Conservation (phyloP, 2,113 vertebrate species). For the Micronycteris hirsuta region DNA sequence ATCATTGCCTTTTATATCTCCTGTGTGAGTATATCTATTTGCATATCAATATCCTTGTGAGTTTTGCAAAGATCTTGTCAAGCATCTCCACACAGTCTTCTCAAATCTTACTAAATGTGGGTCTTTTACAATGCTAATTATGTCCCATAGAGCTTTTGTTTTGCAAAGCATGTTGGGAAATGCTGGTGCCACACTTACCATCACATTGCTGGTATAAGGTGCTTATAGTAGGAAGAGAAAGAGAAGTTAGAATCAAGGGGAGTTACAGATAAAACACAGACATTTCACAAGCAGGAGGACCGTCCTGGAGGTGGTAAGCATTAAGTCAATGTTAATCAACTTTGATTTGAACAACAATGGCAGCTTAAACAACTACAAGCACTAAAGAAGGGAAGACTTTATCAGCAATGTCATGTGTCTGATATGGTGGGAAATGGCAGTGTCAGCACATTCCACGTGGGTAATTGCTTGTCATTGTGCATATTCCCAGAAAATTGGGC, state of each 20-base stretch:
- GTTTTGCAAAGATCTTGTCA: background rate
- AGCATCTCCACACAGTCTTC: background rate
- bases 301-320: background rate
- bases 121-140: background rate
- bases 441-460: conserved; percentile 48
- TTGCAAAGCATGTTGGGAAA: background rate
- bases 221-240: background rate
- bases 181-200: background rate
- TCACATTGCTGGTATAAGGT: background rate
- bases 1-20: background rate
- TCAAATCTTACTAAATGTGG: background rate
- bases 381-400: background rate
- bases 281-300: background rate
- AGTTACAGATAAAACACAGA: background rate
- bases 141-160: background rate
- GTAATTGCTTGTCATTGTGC: conserved; percentile 59
- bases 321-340: background rate
- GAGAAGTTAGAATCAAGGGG: background rate
- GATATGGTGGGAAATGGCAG: conserved; percentile 33
- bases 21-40: background rate
- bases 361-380: background rate
- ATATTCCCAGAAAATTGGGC: conserved; percentile 52
- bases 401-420: conserved; percentile 41
- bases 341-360: conserved; percentile 22
- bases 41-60: background rate